Conservation (phyloP, 1,140 invertebrate species). For the Saccostrea glomerata region DNA sequence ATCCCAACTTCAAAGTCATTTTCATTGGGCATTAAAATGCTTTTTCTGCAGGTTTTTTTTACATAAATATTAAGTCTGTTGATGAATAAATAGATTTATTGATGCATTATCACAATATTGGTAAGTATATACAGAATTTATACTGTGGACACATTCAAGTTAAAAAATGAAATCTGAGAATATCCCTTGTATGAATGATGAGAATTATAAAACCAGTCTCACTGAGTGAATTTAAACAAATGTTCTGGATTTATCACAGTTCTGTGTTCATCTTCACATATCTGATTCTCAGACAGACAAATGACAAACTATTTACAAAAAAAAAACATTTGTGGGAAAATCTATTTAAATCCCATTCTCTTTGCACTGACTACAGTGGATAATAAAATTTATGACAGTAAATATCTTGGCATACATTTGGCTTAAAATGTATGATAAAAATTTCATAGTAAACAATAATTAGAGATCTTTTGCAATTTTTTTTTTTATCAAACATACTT, state of each 20-base stretch:
- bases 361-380: slow-evolving; percentile 15
- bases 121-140: slow-evolving; percentile 22
- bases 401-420: neutral
- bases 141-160: slow-evolving; percentile 21
- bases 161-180: slow-evolving; percentile 27
- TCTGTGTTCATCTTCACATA: neutral
- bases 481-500: neutral
- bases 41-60: too few relatives aligned
- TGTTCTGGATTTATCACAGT: slow-evolving; percentile 17
- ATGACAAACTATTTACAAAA: slow-evolving; percentile 9
- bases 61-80: too few relatives aligned
- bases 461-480: neutral
- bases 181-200: slow-evolving; percentile 20
- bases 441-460: neutral
- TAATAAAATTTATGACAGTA: neutral
- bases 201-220: slow-evolving; percentile 12
- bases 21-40: too few relatives aligned
- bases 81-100: slow-evolving; percentile 22
- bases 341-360: neutral
- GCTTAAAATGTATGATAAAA: neutral
- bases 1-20: too few relatives aligned
- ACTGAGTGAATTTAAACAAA: slow-evolving; percentile 15
- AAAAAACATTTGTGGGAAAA: neutral
- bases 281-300: neutral
- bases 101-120: slow-evolving; percentile 29